phyloP scores from a whole-genome alignment of 2,888 invertebrate genomes.

The Scelioninae gen. 1 region DNA sequence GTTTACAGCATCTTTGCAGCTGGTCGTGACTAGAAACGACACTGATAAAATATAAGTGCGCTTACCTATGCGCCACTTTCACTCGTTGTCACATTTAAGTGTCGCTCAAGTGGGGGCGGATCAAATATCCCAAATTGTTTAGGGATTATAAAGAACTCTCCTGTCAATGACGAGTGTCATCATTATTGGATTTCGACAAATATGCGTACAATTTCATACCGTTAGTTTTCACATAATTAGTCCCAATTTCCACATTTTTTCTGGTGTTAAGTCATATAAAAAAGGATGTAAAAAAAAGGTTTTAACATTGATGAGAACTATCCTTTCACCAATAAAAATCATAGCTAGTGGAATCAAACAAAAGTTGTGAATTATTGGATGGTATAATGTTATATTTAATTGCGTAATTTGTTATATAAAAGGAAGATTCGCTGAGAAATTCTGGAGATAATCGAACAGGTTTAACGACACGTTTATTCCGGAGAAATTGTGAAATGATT shows the following conservation, averaged over 20 bases:
- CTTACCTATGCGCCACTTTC: conserved; percentile 42
- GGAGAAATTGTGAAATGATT: conserved; percentile 46
- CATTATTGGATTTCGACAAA: conserved; percentile 2
- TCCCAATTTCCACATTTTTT: conserved; percentile 35
- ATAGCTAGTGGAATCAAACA: conserved; percentile 41
- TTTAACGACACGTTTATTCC: conserved; percentile 36
- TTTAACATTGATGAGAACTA: not conserved
- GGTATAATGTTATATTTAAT: conserved; percentile 43
- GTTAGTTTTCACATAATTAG: conserved; percentile 33
- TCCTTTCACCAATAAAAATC: conserved; percentile 54
- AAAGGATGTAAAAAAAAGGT: conserved; percentile 1
- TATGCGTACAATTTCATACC: not conserved
- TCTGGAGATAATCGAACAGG: conserved; percentile 37
- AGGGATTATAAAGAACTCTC: not conserved
- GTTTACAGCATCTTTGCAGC: conserved; percentile 53
- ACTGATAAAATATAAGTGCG: conserved; percentile 24
- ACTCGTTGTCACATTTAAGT: conserved; percentile 36
- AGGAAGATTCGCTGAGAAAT: conserved; percentile 54
- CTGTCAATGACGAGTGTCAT: conserved; percentile 16
- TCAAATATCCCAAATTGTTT: conserved; percentile 16
- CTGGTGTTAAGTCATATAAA: not conserved
- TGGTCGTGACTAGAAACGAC: conserved; percentile 49
- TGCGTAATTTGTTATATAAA: conserved; percentile 55
- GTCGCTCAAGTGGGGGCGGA: not conserved
- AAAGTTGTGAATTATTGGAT: conserved; percentile 34